Percentiles rank a stretch among this genome's conserved stretches.
Conservation (phyloP, 1,140 invertebrate species). For the Aphis craccivora region DNA sequence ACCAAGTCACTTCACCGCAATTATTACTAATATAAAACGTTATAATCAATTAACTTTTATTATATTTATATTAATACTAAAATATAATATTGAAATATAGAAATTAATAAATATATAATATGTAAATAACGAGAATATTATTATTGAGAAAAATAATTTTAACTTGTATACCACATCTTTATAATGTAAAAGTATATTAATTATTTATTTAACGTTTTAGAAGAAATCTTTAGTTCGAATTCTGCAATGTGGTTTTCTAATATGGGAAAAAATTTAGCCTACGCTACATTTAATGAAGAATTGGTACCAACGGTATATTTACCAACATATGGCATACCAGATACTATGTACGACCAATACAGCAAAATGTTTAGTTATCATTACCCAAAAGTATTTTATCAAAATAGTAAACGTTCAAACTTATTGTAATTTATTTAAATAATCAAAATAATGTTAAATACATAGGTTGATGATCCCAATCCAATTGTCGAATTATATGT, state of each 20-base stretch:
- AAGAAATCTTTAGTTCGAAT: conserved; percentile 37
- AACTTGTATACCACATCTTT: not conserved
- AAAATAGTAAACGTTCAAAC: not conserved
- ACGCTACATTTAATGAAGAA: conserved; percentile 15
- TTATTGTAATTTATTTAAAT: not conserved
- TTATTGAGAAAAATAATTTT: not conserved
- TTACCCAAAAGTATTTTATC: conserved; percentile 46
- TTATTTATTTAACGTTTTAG: conserved; percentile 23
- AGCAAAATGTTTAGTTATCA: not conserved
- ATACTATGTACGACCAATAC: conserved; percentile 43
- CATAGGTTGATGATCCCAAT: conserved; percentile 2
- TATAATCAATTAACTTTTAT: not conserved
- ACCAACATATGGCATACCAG: conserved; percentile 15
- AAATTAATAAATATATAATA: not conserved
- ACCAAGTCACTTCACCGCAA: not conserved
- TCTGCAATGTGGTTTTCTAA: conserved; percentile 32
- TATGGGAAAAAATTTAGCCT: not conserved
- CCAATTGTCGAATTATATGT: conserved; percentile 9
- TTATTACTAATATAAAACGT: not conserved
- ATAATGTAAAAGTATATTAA: not conserved
- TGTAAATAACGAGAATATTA: not conserved
- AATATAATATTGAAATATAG: not conserved
- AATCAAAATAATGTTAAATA: not conserved
- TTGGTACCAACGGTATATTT: not conserved
- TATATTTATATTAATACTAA: not conserved